Evolutionary conservation across 2,888 invertebrate species (phyloP), one percentile per base, ranked within the genome.

Genomic region (Amphipyra tragopoginis): DNA sequence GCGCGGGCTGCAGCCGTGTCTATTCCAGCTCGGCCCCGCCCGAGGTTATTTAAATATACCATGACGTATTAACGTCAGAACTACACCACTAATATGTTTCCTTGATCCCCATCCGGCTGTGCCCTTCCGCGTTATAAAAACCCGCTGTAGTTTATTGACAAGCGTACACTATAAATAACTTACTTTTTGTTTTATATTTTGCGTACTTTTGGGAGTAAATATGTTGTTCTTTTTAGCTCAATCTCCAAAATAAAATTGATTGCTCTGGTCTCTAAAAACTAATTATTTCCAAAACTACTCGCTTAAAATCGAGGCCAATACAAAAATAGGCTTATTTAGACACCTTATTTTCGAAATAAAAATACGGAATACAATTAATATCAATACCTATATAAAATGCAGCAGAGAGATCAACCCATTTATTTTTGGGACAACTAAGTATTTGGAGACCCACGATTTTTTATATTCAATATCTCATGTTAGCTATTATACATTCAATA

Each of bases 31-130:
- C 80, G 85, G 86, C 87, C 85, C 83, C 86, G 86, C 86, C 82
- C 86, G 83, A 83, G 85, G 84, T 83, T 88, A 89, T 91, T 88
- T 92, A 86, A 88, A 90, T 88, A 88, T 80, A 83, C 79, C 82
- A 81, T 89, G 90, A 90, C 89, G 91, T 89, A 81, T 79, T 63
- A 72, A 61, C 81, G 71, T 72, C 64, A 74, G 68, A 57, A 60
- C 67, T 77, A 80, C 77, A 84, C 74, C 81, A 82, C 82, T 84
- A 73, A 71, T 75, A 80, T 65, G 80, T 82, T 87, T 89, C 90
- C 92, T 91, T 88, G 89, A 90, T 90, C 86, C 85, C 83, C 81
- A 86, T 85, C 84, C 83, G 83, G 54, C 79, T 75, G 77, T 83
- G 88, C 88, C 90, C 89, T 92, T 90, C 90, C 86, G 83, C 81